These are phyloP conservation scores for Spongilla lacustris DNA, from an alignment of 37 sponge, comb jelly and placozoan species.

Conservation along the genomic window DNA sequence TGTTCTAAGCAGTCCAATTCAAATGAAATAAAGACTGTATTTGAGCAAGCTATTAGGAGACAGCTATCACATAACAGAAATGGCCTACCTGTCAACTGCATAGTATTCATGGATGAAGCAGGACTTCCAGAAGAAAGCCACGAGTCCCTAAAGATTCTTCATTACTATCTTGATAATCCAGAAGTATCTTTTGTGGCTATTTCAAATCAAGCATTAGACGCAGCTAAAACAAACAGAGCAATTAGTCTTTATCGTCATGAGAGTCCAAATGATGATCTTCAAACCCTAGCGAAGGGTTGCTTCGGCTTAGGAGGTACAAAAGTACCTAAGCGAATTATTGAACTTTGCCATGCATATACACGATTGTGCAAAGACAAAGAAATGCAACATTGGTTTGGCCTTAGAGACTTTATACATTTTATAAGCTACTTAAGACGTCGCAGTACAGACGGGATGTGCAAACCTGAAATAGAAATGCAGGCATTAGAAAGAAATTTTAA, in stretches of 20 bases:
- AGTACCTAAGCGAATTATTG: neutral
- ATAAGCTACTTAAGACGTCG: slow-evolving; percentile 40
- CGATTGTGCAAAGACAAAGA: neutral
- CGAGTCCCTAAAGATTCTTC: slow-evolving; percentile 80
- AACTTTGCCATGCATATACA: neutral
- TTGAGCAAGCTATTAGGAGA: slow-evolving; percentile 79
- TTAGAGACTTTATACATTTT: slow-evolving; percentile 69
- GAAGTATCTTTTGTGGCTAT: slow-evolving; percentile 79
- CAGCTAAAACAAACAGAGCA: slow-evolving; percentile 78
- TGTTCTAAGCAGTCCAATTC: slow-evolving; percentile 88
- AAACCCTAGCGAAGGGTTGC: slow-evolving; percentile 51
- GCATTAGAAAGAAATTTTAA: slow-evolving; percentile 67
- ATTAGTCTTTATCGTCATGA: slow-evolving; percentile 57
- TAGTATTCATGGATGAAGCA: slow-evolving; percentile 87
- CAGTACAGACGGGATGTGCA: neutral
- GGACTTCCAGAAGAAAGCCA: slow-evolving; percentile 73
- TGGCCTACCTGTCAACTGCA: neutral
- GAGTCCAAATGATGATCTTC: slow-evolving; percentile 21
- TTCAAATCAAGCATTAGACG: slow-evolving; percentile 74
- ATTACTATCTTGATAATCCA: slow-evolving; percentile 62
- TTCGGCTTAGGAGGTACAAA: neutral
- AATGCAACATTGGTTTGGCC: no score
- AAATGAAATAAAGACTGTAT: slow-evolving; percentile 85
- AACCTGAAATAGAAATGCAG: neutral
- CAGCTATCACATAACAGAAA: slow-evolving; percentile 42